A percentile compares a stretch with the other conserved stretches of the same genome.
phyloP scores from a whole-genome alignment of 2,113 vertebrate species.

The Struthidea cinerea region DNA sequence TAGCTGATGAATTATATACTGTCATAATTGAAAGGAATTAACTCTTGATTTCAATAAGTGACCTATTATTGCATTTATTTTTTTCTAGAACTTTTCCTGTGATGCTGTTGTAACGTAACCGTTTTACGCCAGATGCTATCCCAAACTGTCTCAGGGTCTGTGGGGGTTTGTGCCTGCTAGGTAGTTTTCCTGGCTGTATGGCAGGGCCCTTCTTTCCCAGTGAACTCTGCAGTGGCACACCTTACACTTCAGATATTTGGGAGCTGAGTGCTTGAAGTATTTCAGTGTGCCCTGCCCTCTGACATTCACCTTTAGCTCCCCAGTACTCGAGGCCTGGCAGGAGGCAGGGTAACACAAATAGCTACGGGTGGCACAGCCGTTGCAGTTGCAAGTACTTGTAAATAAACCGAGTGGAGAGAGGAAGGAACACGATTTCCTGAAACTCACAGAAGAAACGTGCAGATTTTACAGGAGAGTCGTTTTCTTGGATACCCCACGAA shows the following conservation, averaged over 20 bases:
- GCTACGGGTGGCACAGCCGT: neutral
- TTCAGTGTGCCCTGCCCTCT: neutral
- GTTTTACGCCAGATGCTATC: fast-evolving
- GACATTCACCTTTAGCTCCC: slow-evolving; percentile 18
- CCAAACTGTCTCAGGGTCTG: neutral
- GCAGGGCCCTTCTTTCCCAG: neutral
- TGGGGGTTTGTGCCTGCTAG: neutral
- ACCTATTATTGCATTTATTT: neutral
- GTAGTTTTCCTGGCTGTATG: neutral
- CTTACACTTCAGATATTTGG: neutral
- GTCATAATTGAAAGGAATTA: neutral
- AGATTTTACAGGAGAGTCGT: fast-evolving
- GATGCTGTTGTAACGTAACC: neutral
- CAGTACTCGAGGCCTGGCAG: slow-evolving; percentile 5
- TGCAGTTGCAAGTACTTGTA: neutral
- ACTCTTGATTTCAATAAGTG: neutral
- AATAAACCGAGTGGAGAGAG: neutral
- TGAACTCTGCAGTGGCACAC: neutral
- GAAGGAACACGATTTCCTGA: neutral
- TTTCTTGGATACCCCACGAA: neutral
- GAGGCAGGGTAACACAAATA: slow-evolving; percentile 9
- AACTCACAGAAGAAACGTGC: neutral
- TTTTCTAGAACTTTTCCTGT: neutral
- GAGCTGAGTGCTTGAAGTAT: neutral
- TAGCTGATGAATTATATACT: neutral